Evolutionary conservation across 2,113 vertebrate genomes (phyloP).

Genomic region (Pachycephala philippinensis): DNA sequence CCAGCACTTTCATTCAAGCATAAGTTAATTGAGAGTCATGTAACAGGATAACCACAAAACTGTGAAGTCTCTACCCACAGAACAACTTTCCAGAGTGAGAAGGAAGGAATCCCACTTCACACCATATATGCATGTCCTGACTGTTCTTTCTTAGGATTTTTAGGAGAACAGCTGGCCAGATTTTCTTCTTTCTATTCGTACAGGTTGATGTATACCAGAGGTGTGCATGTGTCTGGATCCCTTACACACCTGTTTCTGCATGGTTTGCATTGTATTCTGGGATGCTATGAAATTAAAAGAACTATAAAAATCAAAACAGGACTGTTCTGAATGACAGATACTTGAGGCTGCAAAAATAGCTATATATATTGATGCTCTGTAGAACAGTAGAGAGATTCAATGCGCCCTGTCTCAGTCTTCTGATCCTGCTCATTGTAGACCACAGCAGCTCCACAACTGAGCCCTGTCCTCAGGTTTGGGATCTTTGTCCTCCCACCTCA

Average conservation of each 20-base stretch:
- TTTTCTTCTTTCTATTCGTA: background rate
- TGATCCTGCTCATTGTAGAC: background rate
- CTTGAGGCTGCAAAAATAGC: background rate
- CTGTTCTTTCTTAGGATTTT: background rate
- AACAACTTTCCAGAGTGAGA: background rate
- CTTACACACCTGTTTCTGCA: background rate
- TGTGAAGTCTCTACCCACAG: background rate
- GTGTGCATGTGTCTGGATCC: background rate
- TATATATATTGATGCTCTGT: background rate
- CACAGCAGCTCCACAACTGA: rapidly evolving
- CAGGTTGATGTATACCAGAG: background rate
- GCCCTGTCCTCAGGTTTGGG: background rate
- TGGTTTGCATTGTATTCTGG: background rate
- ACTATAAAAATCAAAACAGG: background rate
- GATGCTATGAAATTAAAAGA: background rate
- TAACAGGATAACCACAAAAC: background rate
- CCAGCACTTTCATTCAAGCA: background rate
- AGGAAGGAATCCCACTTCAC: background rate
- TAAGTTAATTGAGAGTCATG: background rate
- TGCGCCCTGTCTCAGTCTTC: background rate
- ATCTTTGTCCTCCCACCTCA: background rate
- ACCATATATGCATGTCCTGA: rapidly evolving
- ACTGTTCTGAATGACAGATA: background rate
- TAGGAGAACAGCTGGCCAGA: background rate
- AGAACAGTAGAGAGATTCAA: background rate